Evolutionary conservation across 2,888 invertebrate genomes (phyloP), one percentile per base, ranked within the genome.

Genomic region (Eurytoma adleriae): DNA sequence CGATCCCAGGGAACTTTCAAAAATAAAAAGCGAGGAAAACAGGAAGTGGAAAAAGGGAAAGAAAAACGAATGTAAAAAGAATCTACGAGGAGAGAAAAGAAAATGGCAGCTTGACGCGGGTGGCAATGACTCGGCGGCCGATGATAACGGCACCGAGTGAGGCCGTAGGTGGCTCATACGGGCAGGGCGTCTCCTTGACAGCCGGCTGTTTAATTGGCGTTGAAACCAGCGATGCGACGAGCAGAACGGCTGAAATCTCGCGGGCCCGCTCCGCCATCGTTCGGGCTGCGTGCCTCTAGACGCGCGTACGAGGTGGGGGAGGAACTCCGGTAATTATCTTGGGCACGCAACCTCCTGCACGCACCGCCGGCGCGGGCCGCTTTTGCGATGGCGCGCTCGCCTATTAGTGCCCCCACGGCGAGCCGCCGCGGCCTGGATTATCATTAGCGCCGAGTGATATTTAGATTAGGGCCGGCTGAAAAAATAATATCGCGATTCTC

Each of bases 171-270:
- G 40, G 7, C 7, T 4, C 5, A 4, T 4, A 5, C 40, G 40
- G 40, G 40, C 40, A 40, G 40, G 40, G 40, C 40, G 87, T 88
- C 88, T 88, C 88, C 90, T 89, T 90, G 90, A 90, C 90, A 90
- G 89, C 90, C 90, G 90, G 89, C 87, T 90, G 90, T 90, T 90
- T 90, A 90, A 90, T 90, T 90, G 90, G 90, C 90, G 90, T 90
- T 90, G 90, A 90, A 90, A 90, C 87, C 90, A 90, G 86, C 89
- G 88, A 90, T 90, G 90, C 90, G 90, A 90, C 90, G 90, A 88
- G 87, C 88, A 87, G 86, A 88, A 88, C 87, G 87, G 88, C 85
- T 87, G 86, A 71, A 61, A 59, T 76, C 61, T 62, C 74, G 20
- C 56, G 30, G 56, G 40, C 7, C 10, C 62, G 40, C 64, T 20